phyloP scores from a whole-genome alignment of 30 jellyfish, hydroid and myxozoan genomes.

The Hydractinia echinata region DNA sequence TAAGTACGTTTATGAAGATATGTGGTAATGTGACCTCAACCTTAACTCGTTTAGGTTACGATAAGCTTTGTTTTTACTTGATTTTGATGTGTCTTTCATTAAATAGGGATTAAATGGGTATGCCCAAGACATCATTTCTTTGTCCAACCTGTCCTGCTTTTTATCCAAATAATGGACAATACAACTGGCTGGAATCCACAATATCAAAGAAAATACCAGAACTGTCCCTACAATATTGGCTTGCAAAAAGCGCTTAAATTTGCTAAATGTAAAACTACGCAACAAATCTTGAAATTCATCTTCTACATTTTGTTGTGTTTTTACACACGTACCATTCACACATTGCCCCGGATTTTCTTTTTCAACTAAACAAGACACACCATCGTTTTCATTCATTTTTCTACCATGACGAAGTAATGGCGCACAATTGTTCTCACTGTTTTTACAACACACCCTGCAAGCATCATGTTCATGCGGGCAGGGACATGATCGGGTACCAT shows the following conservation, averaged over 20 bases:
- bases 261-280: conserved; percentile 65
- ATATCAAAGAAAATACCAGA: conserved; percentile 54
- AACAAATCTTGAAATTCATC: conserved; percentile 51
- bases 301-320: conserved; percentile 54
- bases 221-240: conserved; percentile 82
- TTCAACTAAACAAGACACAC: conserved; percentile 2
- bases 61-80: neutral
- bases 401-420: neutral
- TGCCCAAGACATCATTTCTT: conserved; percentile 16
- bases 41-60: neutral
- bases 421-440: neutral
- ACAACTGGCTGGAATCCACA: conserved; percentile 91
- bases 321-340: conserved; percentile 47
- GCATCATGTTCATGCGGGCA: conserved; percentile 53
- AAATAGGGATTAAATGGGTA: conserved; percentile 15
- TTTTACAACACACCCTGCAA: conserved; percentile 73
- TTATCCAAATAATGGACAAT: conserved; percentile 43
- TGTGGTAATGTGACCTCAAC: conserved; percentile 19
- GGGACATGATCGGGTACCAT: conserved; percentile 36
- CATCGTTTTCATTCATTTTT: conserved; percentile 24
- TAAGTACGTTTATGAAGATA: neutral
- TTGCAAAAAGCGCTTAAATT: conserved; percentile 73
- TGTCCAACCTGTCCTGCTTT: conserved; percentile 24
- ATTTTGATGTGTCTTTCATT: neutral
- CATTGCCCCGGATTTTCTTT: conserved; percentile 1